These are phyloP conservation scores for Tanypteryx hageni DNA, from an alignment of 2,888 invertebrate genomes.

Conservation along the genomic window DNA sequence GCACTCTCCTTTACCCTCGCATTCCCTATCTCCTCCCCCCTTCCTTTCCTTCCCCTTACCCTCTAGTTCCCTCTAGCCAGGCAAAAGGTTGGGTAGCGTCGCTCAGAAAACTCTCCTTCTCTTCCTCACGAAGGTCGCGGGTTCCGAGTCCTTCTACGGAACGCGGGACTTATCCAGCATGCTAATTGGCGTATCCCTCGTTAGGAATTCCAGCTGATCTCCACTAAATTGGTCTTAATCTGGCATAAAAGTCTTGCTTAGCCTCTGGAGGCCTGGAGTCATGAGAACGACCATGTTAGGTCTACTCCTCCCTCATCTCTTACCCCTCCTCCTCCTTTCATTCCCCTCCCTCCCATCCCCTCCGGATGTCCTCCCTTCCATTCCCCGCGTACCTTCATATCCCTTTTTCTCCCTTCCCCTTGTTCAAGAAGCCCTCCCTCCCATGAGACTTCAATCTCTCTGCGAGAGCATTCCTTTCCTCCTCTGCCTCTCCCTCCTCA, in stretches of 20 bases:
- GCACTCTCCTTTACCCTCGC: neutral
- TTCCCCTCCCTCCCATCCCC: neutral
- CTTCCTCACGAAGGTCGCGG: neutral
- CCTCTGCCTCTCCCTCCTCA: neutral
- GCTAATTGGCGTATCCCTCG: constrained; percentile 24
- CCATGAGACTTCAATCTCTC: neutral
- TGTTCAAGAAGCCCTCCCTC: neutral
- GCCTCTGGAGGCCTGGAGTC: neutral
- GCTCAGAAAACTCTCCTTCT: neutral
- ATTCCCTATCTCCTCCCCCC: neutral
- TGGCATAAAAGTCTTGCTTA: constrained; percentile 15
- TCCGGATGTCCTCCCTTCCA: neutral
- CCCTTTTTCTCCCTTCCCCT: neutral
- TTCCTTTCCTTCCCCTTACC: neutral
- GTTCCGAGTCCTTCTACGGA: constrained; percentile 26
- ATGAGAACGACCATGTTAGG: constrained; percentile 6
- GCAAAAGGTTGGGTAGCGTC: neutral
- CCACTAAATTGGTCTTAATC: constrained; percentile 25
- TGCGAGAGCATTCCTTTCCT: neutral
- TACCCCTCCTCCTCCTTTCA: neutral
- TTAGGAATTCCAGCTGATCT: neutral
- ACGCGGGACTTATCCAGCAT: constrained; percentile 25
- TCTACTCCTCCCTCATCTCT: neutral
- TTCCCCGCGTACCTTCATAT: constrained; percentile 13
- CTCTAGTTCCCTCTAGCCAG: neutral